Evolutionary conservation across 2,797 vertebrate species (phyloP).

Genomic region (Luscinia megarhynchos): DNA sequence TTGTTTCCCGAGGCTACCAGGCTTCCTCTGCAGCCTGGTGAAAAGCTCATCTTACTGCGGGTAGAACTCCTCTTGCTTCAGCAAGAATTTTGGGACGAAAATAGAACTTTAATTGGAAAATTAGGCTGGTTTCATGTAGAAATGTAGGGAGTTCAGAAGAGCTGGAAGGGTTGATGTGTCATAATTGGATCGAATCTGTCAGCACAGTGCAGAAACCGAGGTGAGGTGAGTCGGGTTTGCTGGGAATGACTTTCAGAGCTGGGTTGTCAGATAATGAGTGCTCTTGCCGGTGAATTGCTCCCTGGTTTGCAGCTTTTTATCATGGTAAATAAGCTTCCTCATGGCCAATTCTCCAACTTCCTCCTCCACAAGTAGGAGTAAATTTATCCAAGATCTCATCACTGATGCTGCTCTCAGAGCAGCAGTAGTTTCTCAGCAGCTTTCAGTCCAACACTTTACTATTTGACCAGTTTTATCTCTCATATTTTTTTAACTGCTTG

Average conservation of each 20-base stretch:
- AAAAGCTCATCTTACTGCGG: background rate
- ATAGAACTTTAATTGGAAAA: background rate
- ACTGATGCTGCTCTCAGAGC: background rate
- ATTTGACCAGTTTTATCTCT: background rate
- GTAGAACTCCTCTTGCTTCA: background rate
- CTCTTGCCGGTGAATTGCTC: background rate
- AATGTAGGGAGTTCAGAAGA: background rate
- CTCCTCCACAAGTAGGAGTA: background rate
- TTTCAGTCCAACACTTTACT: background rate
- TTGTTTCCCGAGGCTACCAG: background rate
- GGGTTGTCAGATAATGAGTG: background rate
- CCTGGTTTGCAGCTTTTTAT: background rate
- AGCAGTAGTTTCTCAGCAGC: background rate
- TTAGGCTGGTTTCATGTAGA: background rate
- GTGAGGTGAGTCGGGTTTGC: background rate
- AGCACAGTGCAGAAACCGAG: background rate
- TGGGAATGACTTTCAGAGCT: background rate
- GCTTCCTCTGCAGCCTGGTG: background rate
- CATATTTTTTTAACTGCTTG: background rate
- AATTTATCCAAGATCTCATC: background rate
- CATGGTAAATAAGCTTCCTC: background rate
- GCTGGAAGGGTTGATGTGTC: background rate
- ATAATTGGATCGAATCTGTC: fast-evolving
- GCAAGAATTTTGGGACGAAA: background rate
- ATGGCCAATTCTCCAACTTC: background rate